These are phyloP conservation scores for Aramus guarauna DNA, from an alignment of 2,113 vertebrate species.

Conservation along the genomic window DNA sequence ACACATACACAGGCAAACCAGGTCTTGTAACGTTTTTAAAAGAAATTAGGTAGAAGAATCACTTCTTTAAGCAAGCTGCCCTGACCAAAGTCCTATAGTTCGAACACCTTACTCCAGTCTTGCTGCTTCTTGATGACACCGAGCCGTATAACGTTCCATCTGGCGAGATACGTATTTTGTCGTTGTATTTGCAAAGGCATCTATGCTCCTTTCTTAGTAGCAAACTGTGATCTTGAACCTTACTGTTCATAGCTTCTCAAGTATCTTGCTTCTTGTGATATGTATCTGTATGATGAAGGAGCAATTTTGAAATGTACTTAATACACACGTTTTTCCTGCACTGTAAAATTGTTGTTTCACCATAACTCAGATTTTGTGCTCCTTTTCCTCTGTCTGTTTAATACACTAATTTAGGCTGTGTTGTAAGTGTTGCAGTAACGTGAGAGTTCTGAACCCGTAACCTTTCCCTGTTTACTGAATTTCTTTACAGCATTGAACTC, in stretches of 20 bases:
- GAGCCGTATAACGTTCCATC: not conserved
- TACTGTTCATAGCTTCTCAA: not conserved
- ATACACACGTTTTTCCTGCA: not conserved
- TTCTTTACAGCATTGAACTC: conserved; percentile 17
- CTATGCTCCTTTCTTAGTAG: not conserved
- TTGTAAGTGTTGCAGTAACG: not conserved
- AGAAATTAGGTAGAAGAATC: not conserved
- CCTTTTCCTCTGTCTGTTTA: not conserved
- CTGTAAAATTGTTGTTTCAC: not conserved
- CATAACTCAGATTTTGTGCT: not conserved
- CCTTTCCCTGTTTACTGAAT: conserved; percentile 6
- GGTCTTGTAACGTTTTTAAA: not conserved
- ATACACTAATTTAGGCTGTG: not conserved
- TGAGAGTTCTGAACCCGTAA: not conserved
- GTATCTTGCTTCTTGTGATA: not conserved
- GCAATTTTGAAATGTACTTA: not conserved
- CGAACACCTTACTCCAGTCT: not conserved
- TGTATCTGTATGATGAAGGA: not conserved
- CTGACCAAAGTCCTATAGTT: not conserved
- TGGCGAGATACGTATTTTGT: not conserved
- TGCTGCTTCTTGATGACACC: not conserved
- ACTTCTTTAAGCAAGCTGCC: not conserved
- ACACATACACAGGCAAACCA: accelerated
- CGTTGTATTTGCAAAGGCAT: not conserved
- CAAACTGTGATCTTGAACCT: not conserved